A percentile compares a stretch with the other conserved stretches of the same genome.
phyloP scores from a whole-genome alignment of 64 coral and sea anemone species.

The Acropora tenuis region DNA sequence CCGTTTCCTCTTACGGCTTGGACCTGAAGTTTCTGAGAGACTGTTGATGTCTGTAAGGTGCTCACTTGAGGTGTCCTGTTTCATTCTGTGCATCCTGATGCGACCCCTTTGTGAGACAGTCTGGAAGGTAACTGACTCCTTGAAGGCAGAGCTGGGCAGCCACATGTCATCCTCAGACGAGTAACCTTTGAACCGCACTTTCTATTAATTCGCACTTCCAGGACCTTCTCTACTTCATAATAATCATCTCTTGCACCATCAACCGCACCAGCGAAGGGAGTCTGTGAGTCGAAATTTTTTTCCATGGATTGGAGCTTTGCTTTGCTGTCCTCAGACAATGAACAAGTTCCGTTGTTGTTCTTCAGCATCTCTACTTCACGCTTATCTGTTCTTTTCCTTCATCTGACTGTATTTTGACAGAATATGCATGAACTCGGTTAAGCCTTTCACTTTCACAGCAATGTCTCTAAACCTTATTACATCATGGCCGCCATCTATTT shows the following conservation, averaged over 20 bases:
- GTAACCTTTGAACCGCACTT: not conserved
- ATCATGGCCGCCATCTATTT: not conserved
- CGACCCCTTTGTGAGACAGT: not conserved
- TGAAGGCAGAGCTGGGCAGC: not conserved
- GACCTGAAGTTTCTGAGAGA: too few species aligned
- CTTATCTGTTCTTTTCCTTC: constrained; percentile 12
- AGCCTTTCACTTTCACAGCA: not conserved
- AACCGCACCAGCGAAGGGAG: not conserved
- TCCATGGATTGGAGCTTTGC: not conserved
- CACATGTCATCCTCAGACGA: not conserved
- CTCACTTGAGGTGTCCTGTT: not conserved
- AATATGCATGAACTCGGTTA: not conserved
- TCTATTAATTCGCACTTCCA: not conserved
- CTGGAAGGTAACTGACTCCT: not conserved
- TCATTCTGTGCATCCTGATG: not conserved
- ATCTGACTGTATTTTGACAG: not conserved
- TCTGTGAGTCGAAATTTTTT: not conserved
- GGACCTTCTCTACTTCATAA: not conserved
- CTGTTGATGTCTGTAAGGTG: too few species aligned
- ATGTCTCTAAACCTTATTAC: not conserved
- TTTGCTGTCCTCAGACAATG: constrained; percentile 6
- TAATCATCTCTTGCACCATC: not conserved
- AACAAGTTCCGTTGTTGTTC: not conserved
- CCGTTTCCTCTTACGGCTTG: too few species aligned
- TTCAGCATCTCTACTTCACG: not conserved